Base-by-base conservation (phyloP, 2,888 invertebrate species). In the Lasioglossum lativentre region DNA sequence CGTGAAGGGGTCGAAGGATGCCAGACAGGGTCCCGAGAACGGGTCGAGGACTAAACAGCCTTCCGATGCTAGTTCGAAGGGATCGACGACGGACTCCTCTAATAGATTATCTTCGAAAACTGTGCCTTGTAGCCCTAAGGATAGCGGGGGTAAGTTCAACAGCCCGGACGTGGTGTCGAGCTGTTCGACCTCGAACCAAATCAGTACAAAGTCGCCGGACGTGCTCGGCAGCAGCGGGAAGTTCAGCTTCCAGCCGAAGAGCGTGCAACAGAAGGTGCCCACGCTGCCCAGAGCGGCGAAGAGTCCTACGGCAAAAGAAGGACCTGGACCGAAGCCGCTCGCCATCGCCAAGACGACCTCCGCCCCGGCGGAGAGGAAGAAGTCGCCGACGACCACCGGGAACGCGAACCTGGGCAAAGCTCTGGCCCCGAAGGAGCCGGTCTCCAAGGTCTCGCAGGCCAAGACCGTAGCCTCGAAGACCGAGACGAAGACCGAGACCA, bases 151-250 rank as follows among this genome's bases (percentile, higher is more conserved):
- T 78, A 94, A 89, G 91, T 94, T 76, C 56, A 97, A 97, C 91
- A 97, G 97, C 93, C 97, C 97, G 0, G 97, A 97, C 93, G 94
- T 97, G 47, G 97, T 97, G 5, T 97, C 97, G 0, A 97, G 97
- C 92, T 97, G 97, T 93, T 96, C 96, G 0, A 95, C 89, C 75
- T 88, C 91, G 6, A 92, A 91, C 82, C 91, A 93, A 23, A 93
- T 89, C 59, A 90, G 89, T 42, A 95, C 95, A 0, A 97, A 97
- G 94, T 96, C 97, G 10, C 95, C 95, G 52, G 95, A 95, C 86
- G 95, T 95, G 6, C 88, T 95, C 14, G 94, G 94, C 4, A 92
- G 92, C 82, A 88, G 89, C 23, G 78, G 85, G 23, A 89, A 79
- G 75, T 73, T 79, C 63, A 87, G 82, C 74, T 84, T 88, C 40